Conservation (phyloP, 2,113 vertebrate species). For the Onychostoma macrolepis region DNA sequence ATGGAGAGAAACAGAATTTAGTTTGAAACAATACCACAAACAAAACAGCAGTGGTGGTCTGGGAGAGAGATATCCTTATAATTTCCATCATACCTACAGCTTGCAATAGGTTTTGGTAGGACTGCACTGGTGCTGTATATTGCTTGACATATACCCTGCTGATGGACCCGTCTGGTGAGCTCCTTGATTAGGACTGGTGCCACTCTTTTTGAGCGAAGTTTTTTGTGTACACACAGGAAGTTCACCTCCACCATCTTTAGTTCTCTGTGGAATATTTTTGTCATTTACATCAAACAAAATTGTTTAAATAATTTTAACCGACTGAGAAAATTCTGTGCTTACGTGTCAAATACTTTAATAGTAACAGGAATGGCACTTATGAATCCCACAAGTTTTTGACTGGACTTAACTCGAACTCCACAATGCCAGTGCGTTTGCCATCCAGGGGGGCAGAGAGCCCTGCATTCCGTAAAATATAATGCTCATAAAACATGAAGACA, state of each 20-base stretch:
- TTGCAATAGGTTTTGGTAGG: conserved; percentile 90
- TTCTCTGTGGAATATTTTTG: conserved; percentile 73
- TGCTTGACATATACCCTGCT: conserved; percentile 88
- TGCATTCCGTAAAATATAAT: conserved; percentile 56
- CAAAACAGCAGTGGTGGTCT: conserved; percentile 3
- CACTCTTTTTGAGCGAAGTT: conserved; percentile 92
- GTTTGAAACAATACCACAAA: conserved; percentile 7
- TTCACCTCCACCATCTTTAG: conserved; percentile 95
- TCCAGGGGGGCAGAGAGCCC: conserved; percentile 90
- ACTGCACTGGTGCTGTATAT: conserved; percentile 87
- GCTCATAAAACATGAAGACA: conserved; percentile 27
- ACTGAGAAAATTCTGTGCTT: conserved; percentile 66
- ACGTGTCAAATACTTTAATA: conserved; percentile 89
- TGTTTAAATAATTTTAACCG: not conserved
- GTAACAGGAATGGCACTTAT: conserved; percentile 91
- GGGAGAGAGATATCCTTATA: not conserved
- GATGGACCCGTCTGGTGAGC: conserved; percentile 88
- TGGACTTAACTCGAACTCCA: conserved; percentile 88
- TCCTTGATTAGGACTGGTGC: conserved; percentile 94
- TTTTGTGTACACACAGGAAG: conserved; percentile 96
- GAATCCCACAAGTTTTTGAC: conserved; percentile 94
- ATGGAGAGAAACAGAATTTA: conserved; percentile 46
- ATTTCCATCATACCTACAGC: conserved; percentile 82
- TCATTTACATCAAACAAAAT: not conserved
- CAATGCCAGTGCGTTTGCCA: conserved; percentile 94